A percentile compares a stretch with the other conserved stretches of the same genome.
phyloP scores from a whole-genome alignment of 2,888 invertebrate genomes.

The Noctuana brunneofusca region DNA sequence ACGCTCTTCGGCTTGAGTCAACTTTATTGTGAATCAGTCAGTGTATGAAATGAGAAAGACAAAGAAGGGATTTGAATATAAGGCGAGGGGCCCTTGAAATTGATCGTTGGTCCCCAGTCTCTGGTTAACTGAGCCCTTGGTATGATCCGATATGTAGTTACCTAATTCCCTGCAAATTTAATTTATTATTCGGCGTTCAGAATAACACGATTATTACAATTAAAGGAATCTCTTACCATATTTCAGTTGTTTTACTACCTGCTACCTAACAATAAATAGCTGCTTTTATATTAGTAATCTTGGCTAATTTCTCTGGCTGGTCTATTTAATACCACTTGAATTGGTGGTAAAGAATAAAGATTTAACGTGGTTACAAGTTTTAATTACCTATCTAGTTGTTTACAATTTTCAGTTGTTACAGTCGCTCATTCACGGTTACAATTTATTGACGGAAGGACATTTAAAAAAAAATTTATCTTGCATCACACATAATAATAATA shows the following conservation, averaged over 20 bases:
- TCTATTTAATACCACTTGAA: no score
- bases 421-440: no score
- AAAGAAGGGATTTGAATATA: constrained; percentile 80
- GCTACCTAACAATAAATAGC: neutral
- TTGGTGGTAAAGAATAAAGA: no score
- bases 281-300: neutral
- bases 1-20: constrained; percentile 40
- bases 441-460: no score
- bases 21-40: constrained; percentile 68
- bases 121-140: constrained; percentile 74
- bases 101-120: constrained; percentile 77
- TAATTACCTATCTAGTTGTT: no score
- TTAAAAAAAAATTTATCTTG: no score
- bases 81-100: constrained; percentile 77
- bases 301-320: neutral
- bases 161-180: constrained; percentile 77
- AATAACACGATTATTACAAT: neutral
- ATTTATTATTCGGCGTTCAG: constrained; percentile 51
- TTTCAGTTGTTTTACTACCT: constrained; percentile 3
- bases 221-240: neutral
- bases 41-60: constrained; percentile 75
- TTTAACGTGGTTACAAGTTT: no score
- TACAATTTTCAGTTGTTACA: no score
- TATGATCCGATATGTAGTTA: constrained; percentile 47
- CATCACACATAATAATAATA: no score